Percentiles rank a stretch among this genome's conserved stretches.
phyloP scores from a whole-genome alignment of 2,888 invertebrate genomes.

The Dryadula phaetusa region DNA sequence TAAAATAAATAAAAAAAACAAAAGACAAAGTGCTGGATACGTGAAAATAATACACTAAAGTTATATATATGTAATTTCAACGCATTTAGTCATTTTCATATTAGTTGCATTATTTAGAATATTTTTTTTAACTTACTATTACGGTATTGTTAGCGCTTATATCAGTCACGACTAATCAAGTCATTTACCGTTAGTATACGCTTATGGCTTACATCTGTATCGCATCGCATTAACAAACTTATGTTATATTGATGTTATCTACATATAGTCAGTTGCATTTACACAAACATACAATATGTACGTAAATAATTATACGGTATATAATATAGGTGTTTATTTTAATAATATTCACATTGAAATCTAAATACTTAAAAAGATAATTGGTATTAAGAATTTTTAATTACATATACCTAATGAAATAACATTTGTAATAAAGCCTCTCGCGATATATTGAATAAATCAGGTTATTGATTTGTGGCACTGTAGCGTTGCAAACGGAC shows the following conservation, averaged over 20 bases:
- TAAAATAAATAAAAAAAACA: too few species aligned
- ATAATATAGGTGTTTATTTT: neutral
- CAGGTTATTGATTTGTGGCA: slow-evolving; percentile 79
- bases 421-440: neutral
- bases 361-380: neutral
- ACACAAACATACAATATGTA: neutral
- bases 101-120: neutral
- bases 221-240: slow-evolving; percentile 23
- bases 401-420: neutral
- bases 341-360: too few species aligned
- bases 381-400: neutral
- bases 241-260: slow-evolving; percentile 29
- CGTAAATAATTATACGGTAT: neutral
- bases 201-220: slow-evolving; percentile 21
- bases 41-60: too few species aligned
- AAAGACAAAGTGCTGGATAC: too few species aligned
- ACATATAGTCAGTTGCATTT: neutral
- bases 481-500: slow-evolving; percentile 61
- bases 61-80: neutral
- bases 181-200: slow-evolving; percentile 25
- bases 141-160: slow-evolving; percentile 14
- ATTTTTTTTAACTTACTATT: neutral
- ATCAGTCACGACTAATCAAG: slow-evolving; percentile 30
- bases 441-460: slow-evolving; percentile 67
- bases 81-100: neutral